Percentiles rank a stretch among this genome's conserved stretches.
These are phyloP conservation scores for Synanceia verrucosa DNA, from an alignment of 2,797 vertebrate species.

Conservation along the genomic window DNA sequence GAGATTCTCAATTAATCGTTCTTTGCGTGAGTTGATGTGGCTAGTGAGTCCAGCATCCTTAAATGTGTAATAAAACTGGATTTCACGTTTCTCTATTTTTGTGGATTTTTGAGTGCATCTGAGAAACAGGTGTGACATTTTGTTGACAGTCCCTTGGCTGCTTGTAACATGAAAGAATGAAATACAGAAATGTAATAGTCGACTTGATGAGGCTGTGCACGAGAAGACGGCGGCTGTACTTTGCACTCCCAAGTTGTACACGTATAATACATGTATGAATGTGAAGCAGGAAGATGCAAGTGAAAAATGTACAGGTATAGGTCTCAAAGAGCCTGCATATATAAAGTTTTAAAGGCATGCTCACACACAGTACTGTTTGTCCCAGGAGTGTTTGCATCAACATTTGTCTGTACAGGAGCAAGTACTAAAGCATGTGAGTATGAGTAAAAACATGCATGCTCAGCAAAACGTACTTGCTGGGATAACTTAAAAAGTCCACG, in stretches of 20 bases:
- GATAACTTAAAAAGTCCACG: constrained; percentile 6
- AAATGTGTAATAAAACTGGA: background rate
- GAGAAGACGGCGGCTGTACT: background rate
- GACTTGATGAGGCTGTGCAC: background rate
- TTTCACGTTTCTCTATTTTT: background rate
- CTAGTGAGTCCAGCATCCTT: background rate
- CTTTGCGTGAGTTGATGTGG: background rate
- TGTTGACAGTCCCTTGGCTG: background rate
- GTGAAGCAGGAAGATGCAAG: background rate
- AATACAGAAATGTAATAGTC: background rate
- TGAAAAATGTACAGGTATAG: background rate
- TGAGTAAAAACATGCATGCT: constrained; percentile 15
- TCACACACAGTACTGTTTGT: background rate
- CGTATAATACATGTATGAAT: background rate
- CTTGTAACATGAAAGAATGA: background rate
- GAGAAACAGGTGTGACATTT: background rate
- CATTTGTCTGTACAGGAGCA: background rate
- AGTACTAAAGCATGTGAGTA: background rate
- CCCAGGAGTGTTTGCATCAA: background rate
- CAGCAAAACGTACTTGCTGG: constrained; percentile 4
- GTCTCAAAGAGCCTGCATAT: background rate
- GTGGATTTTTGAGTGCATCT: background rate
- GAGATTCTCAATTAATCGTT: background rate
- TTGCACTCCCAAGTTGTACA: background rate
- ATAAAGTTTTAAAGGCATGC: background rate